Percentiles rank a stretch among this genome's conserved stretches.
Evolutionary conservation across 53 echinoderm and acorn worm genomes (phyloP).

Genomic region (Echinometra lucunter): DNA sequence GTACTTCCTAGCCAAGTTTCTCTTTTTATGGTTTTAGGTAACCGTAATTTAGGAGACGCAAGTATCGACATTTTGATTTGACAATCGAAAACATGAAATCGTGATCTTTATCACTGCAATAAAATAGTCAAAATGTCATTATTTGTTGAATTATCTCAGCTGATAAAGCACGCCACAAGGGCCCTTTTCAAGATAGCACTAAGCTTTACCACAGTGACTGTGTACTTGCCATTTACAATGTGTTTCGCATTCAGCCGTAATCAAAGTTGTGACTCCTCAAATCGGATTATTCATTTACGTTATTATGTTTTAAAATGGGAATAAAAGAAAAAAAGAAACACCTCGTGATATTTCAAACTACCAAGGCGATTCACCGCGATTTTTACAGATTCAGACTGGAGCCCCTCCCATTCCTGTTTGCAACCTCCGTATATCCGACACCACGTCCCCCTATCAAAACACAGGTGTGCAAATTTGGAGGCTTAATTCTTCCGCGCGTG

Average conservation of each 20-base stretch:
- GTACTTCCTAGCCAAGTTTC: too few species aligned
- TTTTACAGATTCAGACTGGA: background rate
- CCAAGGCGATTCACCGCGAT: background rate
- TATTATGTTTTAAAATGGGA: background rate
- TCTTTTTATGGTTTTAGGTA: too few species aligned
- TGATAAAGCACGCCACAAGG: too few species aligned
- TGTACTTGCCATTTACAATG: background rate
- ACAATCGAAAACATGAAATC: too few species aligned
- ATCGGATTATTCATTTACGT: background rate
- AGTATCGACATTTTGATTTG: too few species aligned
- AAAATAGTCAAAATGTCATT: too few species aligned
- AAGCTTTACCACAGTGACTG: too few species aligned
- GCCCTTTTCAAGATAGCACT: background rate
- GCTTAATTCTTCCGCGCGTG: constrained; percentile 17
- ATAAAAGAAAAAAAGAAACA: background rate
- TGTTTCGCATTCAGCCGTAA: background rate
- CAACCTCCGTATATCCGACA: background rate
- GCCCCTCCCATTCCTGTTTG: background rate
- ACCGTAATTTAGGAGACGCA: too few species aligned
- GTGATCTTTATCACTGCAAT: too few species aligned
- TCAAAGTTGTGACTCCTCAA: background rate
- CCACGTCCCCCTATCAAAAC: constrained; percentile 23
- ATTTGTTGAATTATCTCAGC: too few species aligned
- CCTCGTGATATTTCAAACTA: background rate
- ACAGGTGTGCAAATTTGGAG: constrained; percentile 33